A percentile compares a stretch with the other conserved stretches of the same genome.
These are phyloP conservation scores for Chiloscyllium punctatum DNA, from an alignment of 2,797 vertebrate species.

Conservation along the genomic window DNA sequence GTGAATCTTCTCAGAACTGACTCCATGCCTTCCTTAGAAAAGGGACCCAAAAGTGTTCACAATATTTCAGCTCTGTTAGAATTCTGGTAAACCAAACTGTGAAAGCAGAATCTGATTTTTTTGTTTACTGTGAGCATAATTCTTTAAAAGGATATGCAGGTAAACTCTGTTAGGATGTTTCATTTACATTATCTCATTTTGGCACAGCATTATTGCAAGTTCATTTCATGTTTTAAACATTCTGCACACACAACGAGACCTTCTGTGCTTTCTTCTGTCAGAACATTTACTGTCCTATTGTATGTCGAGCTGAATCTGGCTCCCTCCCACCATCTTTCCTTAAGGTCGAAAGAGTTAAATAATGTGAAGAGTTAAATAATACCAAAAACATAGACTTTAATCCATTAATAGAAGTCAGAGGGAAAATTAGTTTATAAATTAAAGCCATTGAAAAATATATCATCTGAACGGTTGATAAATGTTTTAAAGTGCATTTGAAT, in stretches of 20 bases:
- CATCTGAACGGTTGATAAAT: not conserved
- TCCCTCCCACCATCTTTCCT: not conserved
- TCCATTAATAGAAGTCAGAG: not conserved
- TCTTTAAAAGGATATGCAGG: not conserved
- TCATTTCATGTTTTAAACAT: not conserved
- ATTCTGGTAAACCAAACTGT: not conserved
- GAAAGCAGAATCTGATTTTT: not conserved
- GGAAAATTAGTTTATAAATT: not conserved
- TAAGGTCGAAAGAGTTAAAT: not conserved
- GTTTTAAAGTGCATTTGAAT: not conserved
- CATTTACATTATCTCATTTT: not conserved
- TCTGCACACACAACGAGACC: not conserved
- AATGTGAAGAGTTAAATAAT: not conserved
- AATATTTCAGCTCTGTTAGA: not conserved
- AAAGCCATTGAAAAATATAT: not conserved
- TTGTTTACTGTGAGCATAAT: not conserved
- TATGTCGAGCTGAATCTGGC: not conserved
- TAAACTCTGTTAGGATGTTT: not conserved
- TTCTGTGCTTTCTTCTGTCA: not conserved
- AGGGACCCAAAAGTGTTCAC: too few species aligned
- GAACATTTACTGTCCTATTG: not conserved
- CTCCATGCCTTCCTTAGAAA: too few species aligned
- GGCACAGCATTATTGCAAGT: not conserved
- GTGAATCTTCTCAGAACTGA: too few species aligned
- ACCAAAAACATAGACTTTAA: not conserved